phyloP scores from a whole-genome alignment of 2,888 invertebrate genomes.

The Lypha dubia region DNA sequence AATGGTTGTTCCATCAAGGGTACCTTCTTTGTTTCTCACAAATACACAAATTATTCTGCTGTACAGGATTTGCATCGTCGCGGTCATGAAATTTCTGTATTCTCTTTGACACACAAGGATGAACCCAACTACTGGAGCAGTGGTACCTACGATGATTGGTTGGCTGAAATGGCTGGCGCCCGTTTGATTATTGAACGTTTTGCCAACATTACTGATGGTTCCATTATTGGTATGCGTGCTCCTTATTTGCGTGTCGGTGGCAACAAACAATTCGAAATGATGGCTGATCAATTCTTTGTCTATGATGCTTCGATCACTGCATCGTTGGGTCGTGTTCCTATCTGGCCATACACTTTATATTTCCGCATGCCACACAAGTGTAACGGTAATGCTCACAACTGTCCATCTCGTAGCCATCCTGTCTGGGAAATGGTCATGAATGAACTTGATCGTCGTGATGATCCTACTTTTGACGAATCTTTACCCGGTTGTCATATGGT shows the following conservation, averaged over 20 bases:
- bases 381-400: conserved; percentile 96
- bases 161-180: conserved; percentile 96
- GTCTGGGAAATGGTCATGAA: conserved; percentile 99
- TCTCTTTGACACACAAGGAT: conserved; percentile 96
- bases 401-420: conserved; percentile 94
- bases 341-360: conserved; percentile 98
- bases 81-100: conserved; percentile 96
- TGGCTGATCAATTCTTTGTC: conserved; percentile 96
- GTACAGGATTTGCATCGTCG: conserved; percentile 94
- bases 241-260: conserved; percentile 96
- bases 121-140: conserved; percentile 95
- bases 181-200: conserved; percentile 94
- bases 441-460: conserved; percentile 95
- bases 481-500: conserved; percentile 97
- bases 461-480: conserved; percentile 96
- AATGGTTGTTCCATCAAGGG: conserved; percentile 95
- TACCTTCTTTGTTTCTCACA: conserved; percentile 96
- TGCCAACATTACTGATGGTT: conserved; percentile 95
- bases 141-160: conserved; percentile 95
- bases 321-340: conserved; percentile 93
- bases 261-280: conserved; percentile 98
- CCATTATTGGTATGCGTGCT: conserved; percentile 94
- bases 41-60: conserved; percentile 95
- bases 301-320: conserved; percentile 98
- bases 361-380: conserved; percentile 98